Evolutionary conservation across 1,140 invertebrate genomes (phyloP).

Genomic region (Adoxophyes honmai): DNA sequence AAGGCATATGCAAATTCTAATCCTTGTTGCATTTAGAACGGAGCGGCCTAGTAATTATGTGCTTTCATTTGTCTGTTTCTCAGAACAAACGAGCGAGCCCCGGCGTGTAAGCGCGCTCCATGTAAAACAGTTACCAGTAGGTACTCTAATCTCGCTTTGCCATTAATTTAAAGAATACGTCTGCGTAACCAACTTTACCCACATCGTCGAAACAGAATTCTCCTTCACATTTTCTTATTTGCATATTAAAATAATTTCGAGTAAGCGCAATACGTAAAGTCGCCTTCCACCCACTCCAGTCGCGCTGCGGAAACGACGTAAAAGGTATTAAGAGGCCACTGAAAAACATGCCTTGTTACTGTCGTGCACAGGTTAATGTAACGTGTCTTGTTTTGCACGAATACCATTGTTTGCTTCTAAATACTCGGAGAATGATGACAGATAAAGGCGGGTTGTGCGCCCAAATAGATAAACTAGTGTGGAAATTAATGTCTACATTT

Average conservation of each 20-base stretch:
- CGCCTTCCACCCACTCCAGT: slow-evolving; percentile 39
- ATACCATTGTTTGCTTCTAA: slow-evolving; percentile 46
- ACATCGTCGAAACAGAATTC: slow-evolving; percentile 71
- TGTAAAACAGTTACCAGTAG: slow-evolving; percentile 73
- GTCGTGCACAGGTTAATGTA: slow-evolving; percentile 32
- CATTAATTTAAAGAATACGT: slow-evolving; percentile 77
- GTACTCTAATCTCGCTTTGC: slow-evolving; percentile 67
- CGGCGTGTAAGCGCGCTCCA: slow-evolving; percentile 60
- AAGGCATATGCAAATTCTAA: slow-evolving; percentile 72
- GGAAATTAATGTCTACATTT: slow-evolving; percentile 77
- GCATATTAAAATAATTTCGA: slow-evolving; percentile 77
- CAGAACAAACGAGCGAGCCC: slow-evolving; percentile 63
- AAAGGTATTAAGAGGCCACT: slow-evolving; percentile 16
- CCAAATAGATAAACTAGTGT: slow-evolving; percentile 77
- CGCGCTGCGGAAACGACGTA: slow-evolving; percentile 33
- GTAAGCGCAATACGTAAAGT: slow-evolving; percentile 70
- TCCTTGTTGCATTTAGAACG: slow-evolving; percentile 72
- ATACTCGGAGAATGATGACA: slow-evolving; percentile 65
- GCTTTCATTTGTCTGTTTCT: slow-evolving; percentile 75
- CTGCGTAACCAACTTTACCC: slow-evolving; percentile 63
- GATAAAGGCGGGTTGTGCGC: slow-evolving; percentile 73
- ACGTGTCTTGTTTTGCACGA: slow-evolving; percentile 17
- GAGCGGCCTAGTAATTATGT: slow-evolving; percentile 74
- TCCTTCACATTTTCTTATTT: slow-evolving; percentile 75
- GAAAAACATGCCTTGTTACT: slow-evolving; percentile 46